A percentile compares a stretch with the other conserved stretches of the same genome.
phyloP scores from a whole-genome alignment of 2,797 vertebrate genomes.

The Sphenopsis melanotis region DNA sequence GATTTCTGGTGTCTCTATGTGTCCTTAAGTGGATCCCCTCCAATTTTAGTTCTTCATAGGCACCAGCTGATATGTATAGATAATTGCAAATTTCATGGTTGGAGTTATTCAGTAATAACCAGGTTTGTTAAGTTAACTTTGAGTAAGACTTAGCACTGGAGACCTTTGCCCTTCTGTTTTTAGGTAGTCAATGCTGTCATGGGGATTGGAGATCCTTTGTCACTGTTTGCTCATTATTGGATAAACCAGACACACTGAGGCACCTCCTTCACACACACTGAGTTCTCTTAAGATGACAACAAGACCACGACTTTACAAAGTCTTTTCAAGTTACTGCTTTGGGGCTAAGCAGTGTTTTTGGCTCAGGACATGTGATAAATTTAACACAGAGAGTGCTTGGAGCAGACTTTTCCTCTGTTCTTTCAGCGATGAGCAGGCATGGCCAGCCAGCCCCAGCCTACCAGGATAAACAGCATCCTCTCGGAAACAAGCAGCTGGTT shows the following conservation, averaged over 20 bases:
- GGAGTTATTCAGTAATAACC: not conserved
- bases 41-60: not conserved
- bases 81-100: not conserved
- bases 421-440: not conserved
- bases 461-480: not conserved
- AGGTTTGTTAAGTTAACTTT: not conserved
- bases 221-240: not conserved
- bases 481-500: not conserved
- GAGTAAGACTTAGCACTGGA: not conserved
- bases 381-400: not conserved
- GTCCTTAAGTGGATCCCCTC: not conserved
- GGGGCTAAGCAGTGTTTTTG: not conserved
- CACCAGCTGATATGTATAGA: not conserved
- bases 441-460: not conserved
- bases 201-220: not conserved
- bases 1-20: not conserved
- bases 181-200: not conserved
- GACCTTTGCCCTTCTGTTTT: constrained; percentile 23
- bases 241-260: not conserved
- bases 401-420: not conserved
- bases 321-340: not conserved
- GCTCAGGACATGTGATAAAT: not conserved
- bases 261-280: not conserved
- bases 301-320: not conserved
- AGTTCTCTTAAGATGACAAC: not conserved